Base-by-base conservation (phyloP, 2,797 vertebrate genomes). In the Acanthurus lineatus region DNA sequence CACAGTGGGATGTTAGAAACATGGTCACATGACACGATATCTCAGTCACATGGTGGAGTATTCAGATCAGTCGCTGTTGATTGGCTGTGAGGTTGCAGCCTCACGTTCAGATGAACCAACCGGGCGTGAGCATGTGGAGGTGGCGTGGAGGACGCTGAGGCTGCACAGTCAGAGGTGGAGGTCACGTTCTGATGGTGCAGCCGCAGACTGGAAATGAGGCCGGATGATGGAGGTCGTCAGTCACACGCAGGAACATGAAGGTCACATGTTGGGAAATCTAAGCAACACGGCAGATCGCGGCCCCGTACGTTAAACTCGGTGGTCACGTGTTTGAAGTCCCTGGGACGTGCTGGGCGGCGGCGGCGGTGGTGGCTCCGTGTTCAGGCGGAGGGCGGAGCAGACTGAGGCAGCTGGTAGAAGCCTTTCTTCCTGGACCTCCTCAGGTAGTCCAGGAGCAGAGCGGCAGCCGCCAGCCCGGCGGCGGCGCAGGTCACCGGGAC, bases 341-440 rank as follows among this genome's bases (percentile, higher is more conserved):
- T n/a, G 44, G 9, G 28, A 28, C 28, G 2, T 28, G 28, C 28
- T 28, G 28, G 28, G 28, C 2, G 28, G 28, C 28, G 15, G 11
- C 8, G 35, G 32, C 56, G n/a, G n/a, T n/a, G n/a, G n/a, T n/a
- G 4, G 70, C 14, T 32, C 17, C 0, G 32, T 6, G 48, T 12
- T 91, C 81, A 69, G 62, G 83, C 70, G 16, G 86, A 83, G 2
- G 76, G 56, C 0, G 88, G 86, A 2, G 87, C 74, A 2, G 85
- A 65, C 59, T 89, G 91, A 0, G 87, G 81, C 58, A 96, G 83
- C 80, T 95, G 90, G 14, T 96, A 96, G 51, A 88, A 93, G 3
- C 93, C 94, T 77, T 91, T 94, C 73, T 88, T 94, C 66, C 88
- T 91, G 57, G 90, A 88, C 54, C 92, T 92, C 73, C 92, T 92